phyloP scores from a whole-genome alignment of 2,797 vertebrate genomes.

The Sebastes kiyomatsui region DNA sequence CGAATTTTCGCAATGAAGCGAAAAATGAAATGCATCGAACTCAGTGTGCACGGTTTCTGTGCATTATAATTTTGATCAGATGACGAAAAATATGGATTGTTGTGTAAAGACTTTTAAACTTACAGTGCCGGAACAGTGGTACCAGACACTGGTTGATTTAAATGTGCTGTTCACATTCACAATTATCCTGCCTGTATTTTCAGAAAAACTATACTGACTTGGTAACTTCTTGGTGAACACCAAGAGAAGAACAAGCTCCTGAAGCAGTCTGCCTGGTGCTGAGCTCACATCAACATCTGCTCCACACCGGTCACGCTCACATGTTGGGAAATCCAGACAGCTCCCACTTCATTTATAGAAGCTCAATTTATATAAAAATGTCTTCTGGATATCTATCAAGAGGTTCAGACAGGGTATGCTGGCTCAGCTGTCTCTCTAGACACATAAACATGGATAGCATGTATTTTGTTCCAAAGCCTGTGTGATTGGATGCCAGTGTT shows the following conservation, averaged over 20 bases:
- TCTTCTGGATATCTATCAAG: slow-evolving; percentile 19
- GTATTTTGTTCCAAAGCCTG: background rate
- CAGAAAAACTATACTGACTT: background rate
- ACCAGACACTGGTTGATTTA: background rate
- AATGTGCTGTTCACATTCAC: background rate
- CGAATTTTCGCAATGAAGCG: too few species aligned
- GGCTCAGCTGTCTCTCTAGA: background rate
- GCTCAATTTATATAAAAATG: slow-evolving; percentile 48
- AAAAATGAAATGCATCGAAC: too few species aligned
- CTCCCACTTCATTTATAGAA: slow-evolving; percentile 63
- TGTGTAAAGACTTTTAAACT: too few species aligned
- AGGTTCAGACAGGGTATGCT: background rate
- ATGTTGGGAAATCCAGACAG: slow-evolving; percentile 60
- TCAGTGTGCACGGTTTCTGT: too few species aligned
- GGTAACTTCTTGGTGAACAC: background rate
- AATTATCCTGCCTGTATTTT: background rate
- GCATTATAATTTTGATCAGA: too few species aligned
- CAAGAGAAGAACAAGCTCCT: background rate
- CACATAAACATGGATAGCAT: background rate
- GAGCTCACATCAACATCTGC: slow-evolving; percentile 42
- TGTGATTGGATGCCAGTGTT: slow-evolving; percentile 6
- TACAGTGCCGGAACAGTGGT: background rate
- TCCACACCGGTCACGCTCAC: slow-evolving; percentile 43
- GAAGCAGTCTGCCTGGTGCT: background rate
- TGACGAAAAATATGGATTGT: too few species aligned